Conservation (phyloP, 1,140 invertebrate species). For the Plectrocnemia conspersa region DNA sequence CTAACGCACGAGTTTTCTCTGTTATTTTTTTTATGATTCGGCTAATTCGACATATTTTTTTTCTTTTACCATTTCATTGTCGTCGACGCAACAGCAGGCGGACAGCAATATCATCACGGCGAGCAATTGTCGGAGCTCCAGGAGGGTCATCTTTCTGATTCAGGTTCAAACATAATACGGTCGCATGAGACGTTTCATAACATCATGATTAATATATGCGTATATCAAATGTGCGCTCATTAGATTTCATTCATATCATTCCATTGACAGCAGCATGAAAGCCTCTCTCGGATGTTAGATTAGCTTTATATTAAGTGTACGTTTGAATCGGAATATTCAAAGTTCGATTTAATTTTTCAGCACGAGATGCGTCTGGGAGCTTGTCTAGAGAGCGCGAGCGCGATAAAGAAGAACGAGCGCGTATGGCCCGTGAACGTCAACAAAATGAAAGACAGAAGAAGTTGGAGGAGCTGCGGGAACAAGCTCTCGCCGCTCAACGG, state of each 20-base stretch:
- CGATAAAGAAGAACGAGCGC: slow-evolving; percentile 57
- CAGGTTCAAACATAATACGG: neutral
- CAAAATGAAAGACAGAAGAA: slow-evolving; percentile 81
- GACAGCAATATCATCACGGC: neutral
- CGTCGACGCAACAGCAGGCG: neutral
- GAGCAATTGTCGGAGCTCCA: neutral
- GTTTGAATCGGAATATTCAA: no score
- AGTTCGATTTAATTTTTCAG: no score
- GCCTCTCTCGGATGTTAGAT: no score
- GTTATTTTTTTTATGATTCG: no score
- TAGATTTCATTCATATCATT: no score
- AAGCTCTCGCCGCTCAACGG: slow-evolving; percentile 78
- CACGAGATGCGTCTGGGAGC: slow-evolving; percentile 16
- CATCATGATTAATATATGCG: neutral
- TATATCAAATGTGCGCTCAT: neutral
- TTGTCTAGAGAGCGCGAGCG: slow-evolving; percentile 22
- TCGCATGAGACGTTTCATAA: neutral
- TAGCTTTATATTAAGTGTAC: no score
- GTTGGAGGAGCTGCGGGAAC: slow-evolving; percentile 78
- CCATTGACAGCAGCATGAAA: no score
- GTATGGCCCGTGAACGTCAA: slow-evolving; percentile 70
- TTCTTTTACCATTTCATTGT: slow-evolving; percentile 4
- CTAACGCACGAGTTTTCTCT: no score
- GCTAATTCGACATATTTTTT: no score
- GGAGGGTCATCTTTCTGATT: neutral